Evolutionary conservation across 2,888 invertebrate species (phyloP).

Genomic region (Encarsia formosa): DNA sequence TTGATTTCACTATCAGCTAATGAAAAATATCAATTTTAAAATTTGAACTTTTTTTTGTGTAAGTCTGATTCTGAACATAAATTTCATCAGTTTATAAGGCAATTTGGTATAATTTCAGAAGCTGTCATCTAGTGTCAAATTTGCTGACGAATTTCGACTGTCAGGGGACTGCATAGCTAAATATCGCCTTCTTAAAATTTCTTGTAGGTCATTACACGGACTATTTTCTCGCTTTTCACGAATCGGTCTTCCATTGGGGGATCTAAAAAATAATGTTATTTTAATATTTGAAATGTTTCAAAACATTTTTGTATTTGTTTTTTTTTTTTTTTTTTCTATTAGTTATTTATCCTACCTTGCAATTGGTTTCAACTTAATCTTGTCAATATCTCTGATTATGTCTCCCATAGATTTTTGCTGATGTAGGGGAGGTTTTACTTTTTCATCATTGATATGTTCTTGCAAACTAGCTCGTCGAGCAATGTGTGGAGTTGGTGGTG

Average conservation of each 20-base stretch:
- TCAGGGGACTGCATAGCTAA: constrained; percentile 44
- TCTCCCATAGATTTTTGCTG: constrained; percentile 46
- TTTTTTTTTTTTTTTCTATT: background rate
- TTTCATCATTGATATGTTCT: constrained; percentile 44
- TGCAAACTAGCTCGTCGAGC: constrained; percentile 48
- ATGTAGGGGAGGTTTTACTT: constrained; percentile 38
- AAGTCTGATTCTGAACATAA: constrained; percentile 14
- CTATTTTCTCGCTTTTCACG: constrained; percentile 44
- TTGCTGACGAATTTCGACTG: constrained; percentile 40
- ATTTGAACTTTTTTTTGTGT: constrained; percentile 13
- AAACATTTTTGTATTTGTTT: too few species aligned
- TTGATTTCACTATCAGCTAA: too few species aligned
- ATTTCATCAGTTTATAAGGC: constrained; percentile 7
- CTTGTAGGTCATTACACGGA: constrained; percentile 49
- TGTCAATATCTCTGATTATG: constrained; percentile 45
- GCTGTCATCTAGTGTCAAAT: constrained; percentile 40
- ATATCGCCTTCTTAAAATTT: constrained; percentile 46
- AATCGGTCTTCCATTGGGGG: constrained; percentile 45
- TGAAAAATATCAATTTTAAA: constrained; percentile 21
- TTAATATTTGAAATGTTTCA: too few species aligned
- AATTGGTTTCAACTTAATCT: constrained; percentile 42
- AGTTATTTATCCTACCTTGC: constrained; percentile 36
- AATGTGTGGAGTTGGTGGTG: constrained; percentile 47
- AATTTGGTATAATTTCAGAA: constrained; percentile 33
- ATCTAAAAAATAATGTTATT: constrained; percentile 37